A percentile compares a stretch with the other conserved stretches of the same genome.
Evolutionary conservation across 1,140 invertebrate genomes (phyloP).

Genomic region (Scylla paramamosain): DNA sequence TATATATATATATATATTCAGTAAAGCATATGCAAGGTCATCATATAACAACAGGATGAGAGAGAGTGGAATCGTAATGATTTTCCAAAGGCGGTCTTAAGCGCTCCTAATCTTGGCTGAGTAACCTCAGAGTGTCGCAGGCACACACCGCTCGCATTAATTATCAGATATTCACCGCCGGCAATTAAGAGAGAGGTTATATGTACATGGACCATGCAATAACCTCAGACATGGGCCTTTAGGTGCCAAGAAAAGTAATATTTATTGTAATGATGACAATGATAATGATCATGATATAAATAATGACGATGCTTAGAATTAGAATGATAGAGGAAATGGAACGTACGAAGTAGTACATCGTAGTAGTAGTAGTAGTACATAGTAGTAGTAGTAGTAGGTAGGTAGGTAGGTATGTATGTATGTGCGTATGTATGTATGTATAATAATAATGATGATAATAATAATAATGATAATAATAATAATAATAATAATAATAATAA

Average conservation of each 20-base stretch:
- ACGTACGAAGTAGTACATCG: no score
- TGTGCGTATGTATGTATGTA: no score
- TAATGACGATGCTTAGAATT: not conserved
- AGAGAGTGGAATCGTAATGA: not conserved
- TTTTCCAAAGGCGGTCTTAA: not conserved
- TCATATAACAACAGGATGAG: not conserved
- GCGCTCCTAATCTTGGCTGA: not conserved
- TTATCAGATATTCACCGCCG: not conserved
- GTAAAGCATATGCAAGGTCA: not conserved
- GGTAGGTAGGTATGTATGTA: no score
- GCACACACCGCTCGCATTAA: not conserved
- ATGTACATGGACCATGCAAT: not conserved
- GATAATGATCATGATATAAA: not conserved
- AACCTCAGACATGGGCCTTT: not conserved
- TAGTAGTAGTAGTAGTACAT: no score
- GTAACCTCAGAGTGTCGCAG: not conserved
- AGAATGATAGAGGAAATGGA: no score
- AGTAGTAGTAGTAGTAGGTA: no score
- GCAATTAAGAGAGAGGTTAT: not conserved
- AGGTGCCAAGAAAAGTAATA: not conserved
- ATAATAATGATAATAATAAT: no score
- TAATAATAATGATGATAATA: no score
- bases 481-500: no score
- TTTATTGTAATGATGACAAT: not conserved
- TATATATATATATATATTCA: not conserved